phyloP scores from a whole-genome alignment of 2,888 invertebrate genomes.

The Anoplius nigerrimus region DNA sequence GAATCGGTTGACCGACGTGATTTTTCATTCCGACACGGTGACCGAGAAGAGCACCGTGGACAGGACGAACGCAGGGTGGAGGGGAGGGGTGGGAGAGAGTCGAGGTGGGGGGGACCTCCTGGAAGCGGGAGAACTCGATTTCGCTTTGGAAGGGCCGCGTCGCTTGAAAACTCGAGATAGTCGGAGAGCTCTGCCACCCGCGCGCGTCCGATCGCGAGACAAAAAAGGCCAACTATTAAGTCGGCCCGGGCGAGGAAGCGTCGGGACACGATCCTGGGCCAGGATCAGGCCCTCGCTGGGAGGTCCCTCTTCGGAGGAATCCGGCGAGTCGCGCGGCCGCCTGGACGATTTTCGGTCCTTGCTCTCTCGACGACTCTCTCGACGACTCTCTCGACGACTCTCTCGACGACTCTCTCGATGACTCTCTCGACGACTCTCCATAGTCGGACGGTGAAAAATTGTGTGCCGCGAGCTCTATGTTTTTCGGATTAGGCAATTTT shows the following conservation, averaged over 20 bases:
- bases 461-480: no score
- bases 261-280: slow-evolving; percentile 30
- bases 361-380: no score
- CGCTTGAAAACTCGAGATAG: slow-evolving; percentile 17
- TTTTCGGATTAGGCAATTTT: no score
- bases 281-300: slow-evolving; percentile 31
- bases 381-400: no score
- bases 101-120: slow-evolving; percentile 9
- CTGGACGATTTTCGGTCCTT: background rate
- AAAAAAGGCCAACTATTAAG: slow-evolving; percentile 50
- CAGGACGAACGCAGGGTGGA: background rate
- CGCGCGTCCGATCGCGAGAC: slow-evolving; percentile 35
- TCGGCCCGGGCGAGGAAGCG: slow-evolving; percentile 26
- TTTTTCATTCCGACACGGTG: background rate
- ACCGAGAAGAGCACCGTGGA: background rate
- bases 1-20: background rate
- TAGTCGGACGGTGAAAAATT: no score
- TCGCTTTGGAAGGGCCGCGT: slow-evolving; percentile 24
- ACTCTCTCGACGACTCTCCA: no score
- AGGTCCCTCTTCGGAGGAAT: slow-evolving; percentile 36
- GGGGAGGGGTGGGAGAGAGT: background rate
- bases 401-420: no score
- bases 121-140: slow-evolving; percentile 23
- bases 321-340: background rate
- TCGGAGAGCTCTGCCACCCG: slow-evolving; percentile 38